These are phyloP conservation scores for Hemithea aestivaria DNA, from an alignment of 2,888 invertebrate species.

Conservation along the genomic window DNA sequence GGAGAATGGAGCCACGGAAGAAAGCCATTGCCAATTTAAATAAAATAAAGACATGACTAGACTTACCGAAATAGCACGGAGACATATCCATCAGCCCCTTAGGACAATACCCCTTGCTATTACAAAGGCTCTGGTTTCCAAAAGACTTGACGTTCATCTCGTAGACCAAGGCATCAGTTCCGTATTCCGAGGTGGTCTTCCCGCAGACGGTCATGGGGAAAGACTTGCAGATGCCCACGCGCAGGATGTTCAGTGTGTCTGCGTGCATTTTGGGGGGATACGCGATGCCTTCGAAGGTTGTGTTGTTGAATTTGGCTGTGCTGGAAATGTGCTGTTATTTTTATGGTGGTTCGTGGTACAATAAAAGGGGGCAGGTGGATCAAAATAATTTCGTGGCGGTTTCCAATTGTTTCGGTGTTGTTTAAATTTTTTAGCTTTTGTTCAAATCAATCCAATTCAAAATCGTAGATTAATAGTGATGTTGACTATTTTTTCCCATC, in stretches of 20 bases:
- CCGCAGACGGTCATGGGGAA: constrained; percentile 59
- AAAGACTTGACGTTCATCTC: constrained; percentile 80
- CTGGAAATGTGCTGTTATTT: constrained; percentile 21
- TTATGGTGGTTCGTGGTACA: too few species aligned
- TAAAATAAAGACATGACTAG: too few species aligned
- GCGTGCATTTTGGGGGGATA: constrained; percentile 81
- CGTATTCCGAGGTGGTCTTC: constrained; percentile 51
- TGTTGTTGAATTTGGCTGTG: constrained; percentile 73
- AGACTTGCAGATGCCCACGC: constrained; percentile 88
- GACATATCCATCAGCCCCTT: constrained; percentile 82
- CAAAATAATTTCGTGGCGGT: too few species aligned
- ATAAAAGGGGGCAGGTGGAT: too few species aligned
- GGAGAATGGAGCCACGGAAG: too few species aligned
- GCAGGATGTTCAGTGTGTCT: constrained; percentile 81
- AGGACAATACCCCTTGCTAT: constrained; percentile 66
- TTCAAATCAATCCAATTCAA: too few species aligned
- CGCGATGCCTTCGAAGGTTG: constrained; percentile 85
- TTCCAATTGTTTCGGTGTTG: too few species aligned
- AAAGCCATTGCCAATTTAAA: too few species aligned
- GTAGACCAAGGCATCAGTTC: constrained; percentile 81
- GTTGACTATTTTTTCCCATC: too few species aligned
- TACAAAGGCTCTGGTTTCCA: constrained; percentile 59
- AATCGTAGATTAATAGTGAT: too few species aligned
- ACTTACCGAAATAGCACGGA: constrained; percentile 84
- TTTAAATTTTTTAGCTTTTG: too few species aligned